Evolutionary conservation across 2,888 invertebrate species (phyloP).

Genomic region (Drosophila meridionalis): DNA sequence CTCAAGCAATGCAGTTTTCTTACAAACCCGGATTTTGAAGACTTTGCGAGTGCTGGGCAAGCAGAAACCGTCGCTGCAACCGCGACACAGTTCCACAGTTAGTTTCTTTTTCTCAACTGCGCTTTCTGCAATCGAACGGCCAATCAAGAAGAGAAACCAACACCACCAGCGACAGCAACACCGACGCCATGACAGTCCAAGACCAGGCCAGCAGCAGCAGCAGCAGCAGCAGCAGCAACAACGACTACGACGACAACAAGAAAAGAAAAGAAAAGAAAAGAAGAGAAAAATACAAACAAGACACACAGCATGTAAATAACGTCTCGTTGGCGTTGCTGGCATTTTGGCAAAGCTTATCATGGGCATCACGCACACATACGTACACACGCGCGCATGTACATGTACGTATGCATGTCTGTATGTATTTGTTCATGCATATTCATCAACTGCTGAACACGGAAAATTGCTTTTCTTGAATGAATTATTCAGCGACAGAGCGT

Average conservation of each 20-base stretch:
- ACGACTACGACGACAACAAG: slow-evolving; percentile 12
- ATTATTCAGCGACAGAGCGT: slow-evolving; percentile 61
- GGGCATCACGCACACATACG: slow-evolving; percentile 15
- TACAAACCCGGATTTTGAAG: slow-evolving; percentile 83
- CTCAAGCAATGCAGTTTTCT: slow-evolving; percentile 64
- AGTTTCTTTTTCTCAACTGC: slow-evolving; percentile 19
- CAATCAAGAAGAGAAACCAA: slow-evolving; percentile 62
- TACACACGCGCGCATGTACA: not conserved
- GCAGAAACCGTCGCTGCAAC: slow-evolving; percentile 73
- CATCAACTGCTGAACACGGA: slow-evolving; percentile 61
- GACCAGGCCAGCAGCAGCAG: slow-evolving; percentile 51
- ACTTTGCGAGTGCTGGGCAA: slow-evolving; percentile 81
- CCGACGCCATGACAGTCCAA: slow-evolving; percentile 51
- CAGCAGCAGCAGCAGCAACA: slow-evolving; percentile 26
- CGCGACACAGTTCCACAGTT: slow-evolving; percentile 57
- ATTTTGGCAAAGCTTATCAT: slow-evolving; percentile 58
- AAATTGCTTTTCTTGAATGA: slow-evolving; percentile 76
- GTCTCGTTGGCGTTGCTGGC: slow-evolving; percentile 35
- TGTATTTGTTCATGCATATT: slow-evolving; percentile 64
- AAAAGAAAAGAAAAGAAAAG: slow-evolving; percentile 23
- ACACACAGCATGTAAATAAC: slow-evolving; percentile 45
- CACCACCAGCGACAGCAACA: slow-evolving; percentile 47
- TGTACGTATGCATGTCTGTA: slow-evolving; percentile 3
- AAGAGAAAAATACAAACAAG: slow-evolving; percentile 28
- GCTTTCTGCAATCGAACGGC: slow-evolving; percentile 47